Percentiles rank a stretch among this genome's conserved stretches.
Evolutionary conservation across 2,113 vertebrate species (phyloP).

Genomic region (Pithys albifrons): DNA sequence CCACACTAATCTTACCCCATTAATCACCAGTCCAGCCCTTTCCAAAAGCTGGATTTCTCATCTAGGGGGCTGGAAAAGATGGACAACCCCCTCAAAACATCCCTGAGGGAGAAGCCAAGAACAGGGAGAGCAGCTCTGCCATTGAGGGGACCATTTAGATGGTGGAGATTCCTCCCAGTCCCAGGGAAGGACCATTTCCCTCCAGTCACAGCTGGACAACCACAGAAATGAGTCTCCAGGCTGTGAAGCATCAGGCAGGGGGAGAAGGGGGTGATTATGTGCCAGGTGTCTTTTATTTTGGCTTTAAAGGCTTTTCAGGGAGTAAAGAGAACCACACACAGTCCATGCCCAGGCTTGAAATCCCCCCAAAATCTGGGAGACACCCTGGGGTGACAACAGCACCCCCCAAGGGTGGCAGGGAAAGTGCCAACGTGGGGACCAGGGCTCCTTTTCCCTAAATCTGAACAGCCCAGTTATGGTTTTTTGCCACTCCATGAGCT

Average conservation of each 20-base stretch:
- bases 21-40: not conserved
- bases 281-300: not conserved
- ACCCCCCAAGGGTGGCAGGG: not conserved
- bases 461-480: rapidly evolving
- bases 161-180: not conserved
- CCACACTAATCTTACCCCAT: not conserved
- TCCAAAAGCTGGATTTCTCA: not conserved
- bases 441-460: not conserved
- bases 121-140: no score
- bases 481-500: not conserved
- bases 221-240: not conserved
- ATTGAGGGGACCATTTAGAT: not conserved
- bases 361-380: not conserved
- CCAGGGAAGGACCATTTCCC: not conserved
- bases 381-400: rapidly evolving
- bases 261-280: not conserved
- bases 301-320: not conserved
- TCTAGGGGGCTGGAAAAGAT: not conserved
- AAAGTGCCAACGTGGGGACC: not conserved
- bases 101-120: not conserved
- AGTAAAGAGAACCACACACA: rapidly evolving
- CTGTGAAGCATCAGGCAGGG: no score
- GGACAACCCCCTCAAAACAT: rapidly evolving
- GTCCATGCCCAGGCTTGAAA: not conserved
- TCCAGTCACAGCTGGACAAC: not conserved